phyloP scores from a whole-genome alignment of 1,140 invertebrate genomes.

The Drosophila aff. region DNA sequence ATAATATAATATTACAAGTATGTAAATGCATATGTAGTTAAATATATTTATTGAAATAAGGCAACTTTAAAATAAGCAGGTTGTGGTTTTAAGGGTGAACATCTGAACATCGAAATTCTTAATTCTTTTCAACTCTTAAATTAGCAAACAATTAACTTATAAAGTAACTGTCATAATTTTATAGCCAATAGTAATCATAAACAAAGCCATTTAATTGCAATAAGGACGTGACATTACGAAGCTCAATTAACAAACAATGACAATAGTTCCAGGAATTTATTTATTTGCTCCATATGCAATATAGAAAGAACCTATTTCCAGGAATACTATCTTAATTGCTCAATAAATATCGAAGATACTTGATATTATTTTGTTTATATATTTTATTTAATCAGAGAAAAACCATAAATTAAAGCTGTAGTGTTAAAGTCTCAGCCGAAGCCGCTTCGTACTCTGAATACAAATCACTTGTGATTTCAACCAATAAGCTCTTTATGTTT shows the following conservation, averaged over 20 bases:
- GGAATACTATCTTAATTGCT: not conserved
- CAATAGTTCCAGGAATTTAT: not conserved
- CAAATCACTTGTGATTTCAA: constrained; percentile 42
- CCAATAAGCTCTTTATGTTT: constrained; percentile 32
- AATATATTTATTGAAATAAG: not conserved
- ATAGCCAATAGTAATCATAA: constrained; percentile 2
- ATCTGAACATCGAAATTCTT: not conserved
- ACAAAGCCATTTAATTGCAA: not conserved
- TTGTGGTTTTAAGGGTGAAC: not conserved
- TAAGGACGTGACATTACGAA: not conserved
- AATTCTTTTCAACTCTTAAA: not conserved
- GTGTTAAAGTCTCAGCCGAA: constrained; percentile 53
- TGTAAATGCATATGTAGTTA: not conserved
- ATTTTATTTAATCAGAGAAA: not conserved
- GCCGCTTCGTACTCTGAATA: constrained; percentile 36
- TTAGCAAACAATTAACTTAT: not conserved
- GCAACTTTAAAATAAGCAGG: not conserved
- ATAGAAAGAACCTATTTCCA: not conserved
- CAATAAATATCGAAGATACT: not conserved
- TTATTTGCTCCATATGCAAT: not conserved
- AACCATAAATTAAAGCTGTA: constrained; percentile 1
- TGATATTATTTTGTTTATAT: not conserved
- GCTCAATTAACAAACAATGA: not conserved
- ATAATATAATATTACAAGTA: not conserved
- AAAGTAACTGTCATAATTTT: not conserved